phyloP scores from a whole-genome alignment of 2,797 vertebrate species.

The Sciurus vulgaris region DNA sequence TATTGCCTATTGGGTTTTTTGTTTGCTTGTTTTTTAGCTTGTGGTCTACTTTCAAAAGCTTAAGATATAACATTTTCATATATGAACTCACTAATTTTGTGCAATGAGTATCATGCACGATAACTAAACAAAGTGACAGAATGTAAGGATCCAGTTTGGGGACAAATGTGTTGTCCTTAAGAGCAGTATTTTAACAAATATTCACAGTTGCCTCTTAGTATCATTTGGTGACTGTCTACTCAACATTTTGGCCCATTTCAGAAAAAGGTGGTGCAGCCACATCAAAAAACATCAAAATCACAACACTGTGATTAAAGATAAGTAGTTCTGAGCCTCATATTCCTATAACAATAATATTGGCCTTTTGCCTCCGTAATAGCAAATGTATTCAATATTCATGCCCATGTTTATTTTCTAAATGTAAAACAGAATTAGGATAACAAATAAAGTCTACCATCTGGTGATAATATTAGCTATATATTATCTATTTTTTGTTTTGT shows the following conservation, averaged over 20 bases:
- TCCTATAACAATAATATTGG: conserved; percentile 80
- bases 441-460: conserved; percentile 83
- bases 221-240: not conserved
- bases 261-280: not conserved
- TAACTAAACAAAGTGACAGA: not conserved
- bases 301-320: conserved; percentile 17
- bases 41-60: not conserved
- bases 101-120: not conserved
- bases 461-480: conserved; percentile 85
- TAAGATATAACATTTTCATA: not conserved
- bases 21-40: not conserved
- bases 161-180: not conserved
- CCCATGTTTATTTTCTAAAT: conserved; percentile 88
- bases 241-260: conserved; percentile 22
- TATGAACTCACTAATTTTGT: not conserved
- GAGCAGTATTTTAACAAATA: conserved; percentile 4
- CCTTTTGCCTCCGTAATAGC: conserved; percentile 84
- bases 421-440: conserved; percentile 87
- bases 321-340: conserved; percentile 37
- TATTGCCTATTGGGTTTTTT: not conserved
- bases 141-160: not conserved
- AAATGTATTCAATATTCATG: conserved; percentile 88
- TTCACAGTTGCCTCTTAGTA: not conserved
- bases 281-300: conserved; percentile 5
- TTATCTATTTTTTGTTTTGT: conserved; percentile 80